Conservation (phyloP, 2,113 vertebrate genomes). For the Orientallactaga bullata region DNA sequence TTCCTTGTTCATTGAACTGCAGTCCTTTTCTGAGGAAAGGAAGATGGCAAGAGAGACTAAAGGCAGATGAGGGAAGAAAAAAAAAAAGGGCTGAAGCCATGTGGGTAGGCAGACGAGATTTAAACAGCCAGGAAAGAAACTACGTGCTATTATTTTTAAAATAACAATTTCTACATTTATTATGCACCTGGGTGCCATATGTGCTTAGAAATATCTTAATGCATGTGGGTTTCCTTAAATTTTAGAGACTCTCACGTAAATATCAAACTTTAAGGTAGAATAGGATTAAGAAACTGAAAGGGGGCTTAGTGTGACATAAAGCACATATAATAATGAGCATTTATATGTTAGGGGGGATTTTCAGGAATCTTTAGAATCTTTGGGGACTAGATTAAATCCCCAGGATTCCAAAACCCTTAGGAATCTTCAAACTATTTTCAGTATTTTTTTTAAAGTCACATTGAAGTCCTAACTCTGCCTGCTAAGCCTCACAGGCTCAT, state of each 20-base stretch:
- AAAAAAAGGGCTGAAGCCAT: not conserved
- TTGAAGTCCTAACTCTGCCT: not conserved
- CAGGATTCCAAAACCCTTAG: conserved; percentile 70
- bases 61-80: not conserved
- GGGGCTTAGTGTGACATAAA: conserved; percentile 65
- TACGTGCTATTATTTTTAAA: conserved; percentile 58
- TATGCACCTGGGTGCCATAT: conserved; percentile 80
- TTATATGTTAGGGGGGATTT: conserved; percentile 74
- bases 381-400: conserved; percentile 64
- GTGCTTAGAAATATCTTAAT: conserved; percentile 81
- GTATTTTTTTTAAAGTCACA: conserved; percentile 51
- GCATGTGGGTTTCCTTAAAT: conserved; percentile 75
- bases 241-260: conserved; percentile 72
- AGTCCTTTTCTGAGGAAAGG: conserved; percentile 9
- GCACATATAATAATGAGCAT: conserved; percentile 54
- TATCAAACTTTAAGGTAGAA: conserved; percentile 70
- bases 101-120: not conserved
- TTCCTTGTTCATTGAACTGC: not conserved
- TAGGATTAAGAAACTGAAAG: conserved; percentile 69
- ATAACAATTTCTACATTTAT: conserved; percentile 52
- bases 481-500: conserved; percentile 33
- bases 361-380: conserved; percentile 72
- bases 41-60: not conserved
- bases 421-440: conserved; percentile 64
- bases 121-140: conserved; percentile 19